These are phyloP conservation scores for Ammodytes dubius DNA, from an alignment of 2,113 vertebrate genomes.

Conservation along the genomic window DNA sequence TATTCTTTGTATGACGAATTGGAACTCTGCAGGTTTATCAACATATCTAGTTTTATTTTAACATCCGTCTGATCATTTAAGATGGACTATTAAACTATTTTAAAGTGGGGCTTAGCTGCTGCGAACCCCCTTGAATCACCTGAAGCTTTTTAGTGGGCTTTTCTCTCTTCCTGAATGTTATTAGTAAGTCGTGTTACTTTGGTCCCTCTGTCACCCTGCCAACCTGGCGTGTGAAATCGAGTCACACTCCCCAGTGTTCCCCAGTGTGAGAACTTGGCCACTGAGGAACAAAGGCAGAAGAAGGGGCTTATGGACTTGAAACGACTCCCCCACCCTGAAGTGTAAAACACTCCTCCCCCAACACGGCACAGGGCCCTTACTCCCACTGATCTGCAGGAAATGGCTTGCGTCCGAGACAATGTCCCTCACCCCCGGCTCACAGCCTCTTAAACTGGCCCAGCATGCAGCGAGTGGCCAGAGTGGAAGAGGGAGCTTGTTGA, in stretches of 20 bases:
- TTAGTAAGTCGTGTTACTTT: constrained; percentile 80
- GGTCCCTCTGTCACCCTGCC: constrained; percentile 77
- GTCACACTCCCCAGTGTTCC: constrained; percentile 82
- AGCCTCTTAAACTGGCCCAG: constrained; percentile 82
- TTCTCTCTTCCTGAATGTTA: constrained; percentile 76
- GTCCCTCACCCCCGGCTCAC: constrained; percentile 79
- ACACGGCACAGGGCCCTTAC: constrained; percentile 79
- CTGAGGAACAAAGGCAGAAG: constrained; percentile 86
- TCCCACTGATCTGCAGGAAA: constrained; percentile 87
- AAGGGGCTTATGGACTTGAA: constrained; percentile 86
- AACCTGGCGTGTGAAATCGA: constrained; percentile 81
- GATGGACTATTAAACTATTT: constrained; percentile 33
- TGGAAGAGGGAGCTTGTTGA: constrained; percentile 76
- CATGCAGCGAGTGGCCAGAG: constrained; percentile 80
- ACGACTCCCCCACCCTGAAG: constrained; percentile 83
- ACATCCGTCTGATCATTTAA: constrained; percentile 1
- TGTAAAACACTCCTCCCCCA: constrained; percentile 87
- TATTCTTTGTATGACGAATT: background rate
- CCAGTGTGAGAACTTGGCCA: constrained; percentile 83
- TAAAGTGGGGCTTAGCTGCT: constrained; percentile 52
- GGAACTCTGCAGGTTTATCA: background rate
- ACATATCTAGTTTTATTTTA: constrained; percentile 4
- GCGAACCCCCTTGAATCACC: constrained; percentile 54
- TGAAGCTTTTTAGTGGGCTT: constrained; percentile 59
- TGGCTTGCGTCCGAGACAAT: constrained; percentile 85